These are phyloP conservation scores for Prostheceraeus crozeri DNA, from an alignment of 2,888 invertebrate genomes.

Conservation along the genomic window DNA sequence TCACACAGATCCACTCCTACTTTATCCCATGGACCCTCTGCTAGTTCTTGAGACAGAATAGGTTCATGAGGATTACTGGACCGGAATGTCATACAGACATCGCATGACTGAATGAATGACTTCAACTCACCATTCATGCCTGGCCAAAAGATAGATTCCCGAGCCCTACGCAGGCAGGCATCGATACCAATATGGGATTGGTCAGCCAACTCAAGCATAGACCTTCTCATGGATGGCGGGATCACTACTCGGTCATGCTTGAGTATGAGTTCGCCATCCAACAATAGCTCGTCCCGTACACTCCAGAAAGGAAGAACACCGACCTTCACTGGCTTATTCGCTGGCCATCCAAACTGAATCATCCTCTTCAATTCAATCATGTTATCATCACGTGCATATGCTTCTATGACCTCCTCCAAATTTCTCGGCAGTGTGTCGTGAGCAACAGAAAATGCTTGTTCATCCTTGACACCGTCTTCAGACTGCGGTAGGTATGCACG, in stretches of 20 bases:
- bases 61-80: too few relatives aligned
- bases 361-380: background rate
- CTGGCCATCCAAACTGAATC: background rate
- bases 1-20: too few relatives aligned
- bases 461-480: background rate
- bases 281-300: background rate
- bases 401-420: background rate
- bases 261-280: background rate
- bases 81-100: too few relatives aligned
- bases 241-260: background rate
- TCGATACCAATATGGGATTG: background rate
- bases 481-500: background rate
- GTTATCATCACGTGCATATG: background rate
- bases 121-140: background rate
- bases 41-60: too few relatives aligned
- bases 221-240: background rate
- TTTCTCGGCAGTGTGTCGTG: background rate
- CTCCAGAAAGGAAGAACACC: too few relatives aligned
- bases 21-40: too few relatives aligned
- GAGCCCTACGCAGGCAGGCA: background rate
- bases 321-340: background rate
- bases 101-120: background rate
- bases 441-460: background rate
- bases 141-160: constrained; percentile 10
- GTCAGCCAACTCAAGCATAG: background rate